These are phyloP conservation scores for Sipha maydis DNA, from an alignment of 2,888 invertebrate genomes.

Conservation along the genomic window DNA sequence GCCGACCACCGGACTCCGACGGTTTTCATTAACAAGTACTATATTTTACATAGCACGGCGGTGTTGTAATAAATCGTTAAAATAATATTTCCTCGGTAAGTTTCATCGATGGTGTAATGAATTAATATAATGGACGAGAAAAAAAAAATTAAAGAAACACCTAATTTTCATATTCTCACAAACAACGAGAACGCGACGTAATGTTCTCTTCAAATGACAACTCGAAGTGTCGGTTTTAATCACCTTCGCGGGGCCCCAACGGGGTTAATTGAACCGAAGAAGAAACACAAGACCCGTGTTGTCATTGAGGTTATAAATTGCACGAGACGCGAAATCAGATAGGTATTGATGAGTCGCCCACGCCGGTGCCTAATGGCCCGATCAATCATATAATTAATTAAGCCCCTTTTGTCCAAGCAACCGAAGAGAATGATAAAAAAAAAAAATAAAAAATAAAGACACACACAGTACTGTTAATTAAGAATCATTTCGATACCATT, in stretches of 20 bases:
- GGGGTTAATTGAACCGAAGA: slow-evolving; percentile 57
- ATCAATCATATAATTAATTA: slow-evolving; percentile 62
- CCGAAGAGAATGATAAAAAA: slow-evolving; percentile 38
- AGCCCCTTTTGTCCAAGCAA: slow-evolving; percentile 29
- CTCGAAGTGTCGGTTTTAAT: slow-evolving; percentile 56
- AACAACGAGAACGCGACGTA: background rate
- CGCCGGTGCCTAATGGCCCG: slow-evolving; percentile 57
- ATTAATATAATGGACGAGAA: slow-evolving; percentile 9
- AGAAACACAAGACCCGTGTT: slow-evolving; percentile 61
- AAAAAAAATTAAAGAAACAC: background rate
- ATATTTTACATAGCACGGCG: background rate
- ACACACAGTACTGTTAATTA: slow-evolving; percentile 38
- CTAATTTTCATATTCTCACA: slow-evolving; percentile 41
- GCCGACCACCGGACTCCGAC: background rate
- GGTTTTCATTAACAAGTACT: slow-evolving; percentile 28
- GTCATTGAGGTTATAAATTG: slow-evolving; percentile 60
- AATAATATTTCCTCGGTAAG: background rate
- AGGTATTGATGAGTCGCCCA: slow-evolving; percentile 61
- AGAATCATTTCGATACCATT: slow-evolving; percentile 40
- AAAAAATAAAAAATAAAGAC: slow-evolving; percentile 22
- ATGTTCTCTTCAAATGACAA: slow-evolving; percentile 19
- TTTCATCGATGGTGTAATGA: background rate
- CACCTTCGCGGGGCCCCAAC: slow-evolving; percentile 35
- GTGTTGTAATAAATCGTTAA: slow-evolving; percentile 10
- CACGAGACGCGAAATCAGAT: slow-evolving; percentile 60